Evolutionary conservation across 2,797 vertebrate species (phyloP), one percentile per base, ranked within the genome.

Genomic region (Labroides dimidiatus): DNA sequence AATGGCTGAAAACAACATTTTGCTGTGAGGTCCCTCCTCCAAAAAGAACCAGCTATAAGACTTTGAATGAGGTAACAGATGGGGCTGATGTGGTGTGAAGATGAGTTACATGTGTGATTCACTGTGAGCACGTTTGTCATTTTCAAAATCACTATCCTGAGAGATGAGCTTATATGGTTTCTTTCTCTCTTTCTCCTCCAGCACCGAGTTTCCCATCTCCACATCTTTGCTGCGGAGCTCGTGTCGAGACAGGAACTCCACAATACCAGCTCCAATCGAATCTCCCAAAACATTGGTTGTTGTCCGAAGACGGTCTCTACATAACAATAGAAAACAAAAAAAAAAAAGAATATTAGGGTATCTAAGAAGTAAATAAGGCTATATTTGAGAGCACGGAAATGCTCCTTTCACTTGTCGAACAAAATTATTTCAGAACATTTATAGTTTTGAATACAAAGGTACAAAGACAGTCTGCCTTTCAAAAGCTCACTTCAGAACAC

Each of bases 231-330:
- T 94, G 91, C 96, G 95, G 36, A 99, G 94, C 89, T 99, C 98
- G 0, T 98, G 95, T 37, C 95, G 90, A 23, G 98, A 99, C 77
- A 99, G 91, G 66, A 99, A 96, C 89, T 99, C 97, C n/a, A 99
- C 93, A 5, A 99, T 99, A 33, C 97, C 98, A 0, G 98, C 98
- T 39, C 98, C 97, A 0, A 99, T 96, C 0, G 98, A 99, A 56
- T 99, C 98, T 39, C 98, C 98, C 86, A 99, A 58, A 24, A 99
- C 98, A 0, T 99, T 99, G 70, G 97, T 99, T 15, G 97, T 99
- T 61, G 98, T 99, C 16, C 98, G 96, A 15, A 99, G 94, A 27
- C 98, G 96, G 84, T 99, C 98, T 84, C 98, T 99, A 68, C 0
- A 63, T 19, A 61, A n/a, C 64, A 27, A 17, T 6, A 47, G 5